These are phyloP conservation scores for Aradophagus sp. DNA, from an alignment of 1,140 invertebrate species.

Conservation along the genomic window DNA sequence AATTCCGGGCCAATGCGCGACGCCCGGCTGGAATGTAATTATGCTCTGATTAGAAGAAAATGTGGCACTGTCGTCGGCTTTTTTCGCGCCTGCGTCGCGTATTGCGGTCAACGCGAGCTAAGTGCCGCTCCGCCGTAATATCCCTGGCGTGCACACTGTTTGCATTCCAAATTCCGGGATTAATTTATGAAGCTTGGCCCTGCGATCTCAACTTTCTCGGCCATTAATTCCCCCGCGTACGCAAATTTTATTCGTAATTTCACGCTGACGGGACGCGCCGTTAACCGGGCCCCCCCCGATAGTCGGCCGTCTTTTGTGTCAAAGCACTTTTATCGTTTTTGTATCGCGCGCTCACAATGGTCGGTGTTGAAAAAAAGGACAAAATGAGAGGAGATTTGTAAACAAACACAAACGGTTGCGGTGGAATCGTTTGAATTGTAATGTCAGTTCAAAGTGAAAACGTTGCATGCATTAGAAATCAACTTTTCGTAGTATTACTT, in stretches of 20 bases:
- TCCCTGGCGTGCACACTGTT: slow-evolving; percentile 41
- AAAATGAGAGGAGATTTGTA: too few species aligned
- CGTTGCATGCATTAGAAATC: too few species aligned
- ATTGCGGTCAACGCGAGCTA: slow-evolving; percentile 41
- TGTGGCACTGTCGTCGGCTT: slow-evolving; percentile 32
- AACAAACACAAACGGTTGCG: too few species aligned
- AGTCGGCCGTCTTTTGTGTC: slow-evolving; percentile 18
- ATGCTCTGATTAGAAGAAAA: slow-evolving; percentile 51
- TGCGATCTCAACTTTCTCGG: slow-evolving; percentile 51
- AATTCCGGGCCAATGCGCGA: slow-evolving; percentile 25
- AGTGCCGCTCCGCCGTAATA: slow-evolving; percentile 38
- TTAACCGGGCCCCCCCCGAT: slow-evolving; percentile 21
- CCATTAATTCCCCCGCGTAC: slow-evolving; percentile 53
- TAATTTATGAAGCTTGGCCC: slow-evolving; percentile 50
- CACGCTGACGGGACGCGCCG: slow-evolving; percentile 44
- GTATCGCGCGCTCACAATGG: too few species aligned
- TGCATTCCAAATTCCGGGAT: slow-evolving; percentile 54
- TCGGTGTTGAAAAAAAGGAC: too few species aligned
- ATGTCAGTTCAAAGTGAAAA: too few species aligned
- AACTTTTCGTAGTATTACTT: too few species aligned
- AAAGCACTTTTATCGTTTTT: slow-evolving; percentile 21
- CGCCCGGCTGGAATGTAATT: slow-evolving; percentile 39
- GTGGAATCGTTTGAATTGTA: too few species aligned
- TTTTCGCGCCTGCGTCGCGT: slow-evolving; percentile 33
- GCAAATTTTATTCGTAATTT: slow-evolving; percentile 57